These are phyloP conservation scores for Argya squamiceps DNA, from an alignment of 2,797 vertebrate species.

Conservation along the genomic window DNA sequence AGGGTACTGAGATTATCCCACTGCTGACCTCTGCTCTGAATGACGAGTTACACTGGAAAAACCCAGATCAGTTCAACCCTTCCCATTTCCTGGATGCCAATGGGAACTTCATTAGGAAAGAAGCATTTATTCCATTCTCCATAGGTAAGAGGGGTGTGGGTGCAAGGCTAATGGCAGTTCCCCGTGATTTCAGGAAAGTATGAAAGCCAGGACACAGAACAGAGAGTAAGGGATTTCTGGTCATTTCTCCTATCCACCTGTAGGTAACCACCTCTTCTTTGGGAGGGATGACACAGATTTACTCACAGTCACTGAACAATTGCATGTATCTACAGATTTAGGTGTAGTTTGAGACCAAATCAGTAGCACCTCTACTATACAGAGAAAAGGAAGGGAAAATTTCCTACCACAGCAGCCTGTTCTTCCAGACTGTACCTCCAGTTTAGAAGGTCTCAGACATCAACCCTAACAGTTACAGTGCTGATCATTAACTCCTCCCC, in stretches of 20 bases:
- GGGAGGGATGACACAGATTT: not conserved
- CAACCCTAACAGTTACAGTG: not conserved
- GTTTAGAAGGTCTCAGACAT: not conserved
- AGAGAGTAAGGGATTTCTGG: not conserved
- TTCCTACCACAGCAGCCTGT: not conserved
- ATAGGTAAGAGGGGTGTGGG: conserved; percentile 39
- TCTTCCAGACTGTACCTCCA: not conserved
- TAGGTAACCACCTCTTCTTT: not conserved
- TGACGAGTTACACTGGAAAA: conserved; percentile 62
- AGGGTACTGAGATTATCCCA: conserved; percentile 67
- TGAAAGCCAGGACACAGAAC: not conserved
- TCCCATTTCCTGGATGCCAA: conserved; percentile 66
- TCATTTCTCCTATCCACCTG: not conserved
- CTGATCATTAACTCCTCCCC: not conserved
- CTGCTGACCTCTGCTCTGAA: conserved; percentile 57
- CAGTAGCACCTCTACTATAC: not conserved
- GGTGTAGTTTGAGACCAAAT: not conserved
- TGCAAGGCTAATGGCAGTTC: not conserved
- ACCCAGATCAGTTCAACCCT: conserved; percentile 61
- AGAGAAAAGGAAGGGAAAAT: not conserved
- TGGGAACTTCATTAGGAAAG: conserved; percentile 66
- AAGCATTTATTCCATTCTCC: conserved; percentile 70
- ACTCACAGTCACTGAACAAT: not conserved
- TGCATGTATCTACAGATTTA: not conserved
- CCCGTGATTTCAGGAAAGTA: not conserved